Evolutionary conservation across 2,888 invertebrate genomes (phyloP), one percentile per base, ranked within the genome.

Genomic region (Adineta ricciae): DNA sequence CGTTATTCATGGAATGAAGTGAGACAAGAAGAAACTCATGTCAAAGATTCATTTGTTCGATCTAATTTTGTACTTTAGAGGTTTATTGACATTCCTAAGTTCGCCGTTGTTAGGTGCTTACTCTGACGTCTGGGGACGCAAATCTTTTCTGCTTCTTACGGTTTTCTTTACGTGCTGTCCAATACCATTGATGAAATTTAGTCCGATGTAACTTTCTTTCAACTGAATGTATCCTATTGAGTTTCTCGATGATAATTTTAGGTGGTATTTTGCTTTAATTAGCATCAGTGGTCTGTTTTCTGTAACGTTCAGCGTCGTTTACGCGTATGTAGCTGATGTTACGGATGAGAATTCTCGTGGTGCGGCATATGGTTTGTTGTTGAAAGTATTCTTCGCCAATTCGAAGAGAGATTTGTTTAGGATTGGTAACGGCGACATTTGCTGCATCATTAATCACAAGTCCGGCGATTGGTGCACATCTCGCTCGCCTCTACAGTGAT

Each of bases 321-420:
- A 99, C 92, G 99, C 99, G 84, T 99, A 99, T 92, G 99, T 99
- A 87, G 98, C 99, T 72, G 99, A 99, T 92, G 96, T 99, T 85
- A 99, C 99, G 50, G 96, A 96, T 88, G 96, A 97, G 89, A 95
- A 94, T 89, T 96, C 97, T 91, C 93, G 98, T 86, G 96, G 96
- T 88, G 93, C 95, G 87, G 97, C 97, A 16, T 98, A 98, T 91
- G 97, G 97, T 85, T 92, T 97, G 89, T 97, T 46, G 5, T 8
- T 8, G 96, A 88, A 90, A 91, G 14, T 50, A 78, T 24, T 85
- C 36, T 38, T 64, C 52, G 36, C 82, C 64, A 83, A 72, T 85
- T 83, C 90, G 90, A 86, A 56, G 27, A 8, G 27, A 86, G 21
- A 21, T 56, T 38, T 36, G 52, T 86, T 21, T 86, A 49, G 84